Evolutionary conservation across 1,140 invertebrate genomes (phyloP).

Genomic region (Drosophila sulfurigaster): DNA sequence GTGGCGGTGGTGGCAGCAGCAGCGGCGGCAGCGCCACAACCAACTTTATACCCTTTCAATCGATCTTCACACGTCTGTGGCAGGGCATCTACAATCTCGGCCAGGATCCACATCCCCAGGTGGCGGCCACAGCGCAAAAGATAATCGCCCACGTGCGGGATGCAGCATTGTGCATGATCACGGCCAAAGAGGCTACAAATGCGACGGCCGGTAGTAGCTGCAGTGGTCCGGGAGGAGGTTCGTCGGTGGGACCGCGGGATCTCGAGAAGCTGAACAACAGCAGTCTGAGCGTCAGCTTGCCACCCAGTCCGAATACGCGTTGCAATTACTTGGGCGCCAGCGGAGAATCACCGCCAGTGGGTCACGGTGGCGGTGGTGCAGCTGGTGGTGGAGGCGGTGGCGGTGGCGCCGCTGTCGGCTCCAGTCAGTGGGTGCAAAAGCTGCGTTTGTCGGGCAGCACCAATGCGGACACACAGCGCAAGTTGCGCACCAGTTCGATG

Average conservation of each 20-base stretch:
- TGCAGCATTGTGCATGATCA: slow-evolving; percentile 86
- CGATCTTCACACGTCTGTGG: slow-evolving; percentile 95
- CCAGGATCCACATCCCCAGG: slow-evolving; percentile 93
- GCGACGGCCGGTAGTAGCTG: slow-evolving; percentile 63
- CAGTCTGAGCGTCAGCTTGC: slow-evolving; percentile 85
- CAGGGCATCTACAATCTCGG: slow-evolving; percentile 90
- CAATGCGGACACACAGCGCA: slow-evolving; percentile 61
- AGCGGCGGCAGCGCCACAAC: slow-evolving; percentile 59
- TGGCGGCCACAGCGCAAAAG: slow-evolving; percentile 90
- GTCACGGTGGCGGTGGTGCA: slow-evolving; percentile 2
- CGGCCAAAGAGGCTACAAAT: slow-evolving; percentile 80
- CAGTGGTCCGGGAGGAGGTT: not conserved
- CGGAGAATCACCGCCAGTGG: slow-evolving; percentile 57
- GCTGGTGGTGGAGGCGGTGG: slow-evolving; percentile 4
- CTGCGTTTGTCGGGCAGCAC: slow-evolving; percentile 55
- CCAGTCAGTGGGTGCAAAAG: slow-evolving; percentile 62
- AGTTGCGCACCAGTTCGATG: slow-evolving; percentile 79
- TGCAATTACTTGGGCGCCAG: slow-evolving; percentile 67
- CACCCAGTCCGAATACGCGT: slow-evolving; percentile 87
- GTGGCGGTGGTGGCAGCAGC: slow-evolving; percentile 31
- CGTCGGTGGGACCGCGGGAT: slow-evolving; percentile 17
- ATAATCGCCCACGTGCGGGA: slow-evolving; percentile 90
- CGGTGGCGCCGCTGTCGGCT: not conserved
- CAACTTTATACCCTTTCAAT: slow-evolving; percentile 85
- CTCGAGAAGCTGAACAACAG: slow-evolving; percentile 58